These are phyloP conservation scores for Triops longicaudatus DNA, from an alignment of 1,140 invertebrate genomes.

Conservation along the genomic window DNA sequence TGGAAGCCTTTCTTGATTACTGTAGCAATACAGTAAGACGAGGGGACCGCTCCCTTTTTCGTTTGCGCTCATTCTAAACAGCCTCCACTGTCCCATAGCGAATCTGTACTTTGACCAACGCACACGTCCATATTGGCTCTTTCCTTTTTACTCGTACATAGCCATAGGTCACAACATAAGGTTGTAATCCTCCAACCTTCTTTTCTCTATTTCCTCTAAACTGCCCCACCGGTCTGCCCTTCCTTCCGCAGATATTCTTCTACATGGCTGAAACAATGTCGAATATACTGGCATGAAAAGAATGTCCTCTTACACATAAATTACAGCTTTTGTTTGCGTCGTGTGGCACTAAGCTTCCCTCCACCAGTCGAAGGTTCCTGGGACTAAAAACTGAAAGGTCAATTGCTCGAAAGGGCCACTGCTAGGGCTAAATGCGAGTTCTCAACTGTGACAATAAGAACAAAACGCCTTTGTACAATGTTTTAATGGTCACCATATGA, in stretches of 20 bases:
- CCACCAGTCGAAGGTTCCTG: not conserved
- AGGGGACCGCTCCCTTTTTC: conserved; percentile 2
- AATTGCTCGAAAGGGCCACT: not conserved
- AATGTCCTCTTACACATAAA: not conserved
- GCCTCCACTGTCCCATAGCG: not conserved
- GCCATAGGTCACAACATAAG: not conserved
- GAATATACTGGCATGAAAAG: no score
- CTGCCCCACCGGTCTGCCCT: not conserved
- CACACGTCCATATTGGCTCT: not conserved
- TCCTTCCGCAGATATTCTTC: not conserved
- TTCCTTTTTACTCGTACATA: not conserved
- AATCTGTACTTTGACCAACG: not conserved
- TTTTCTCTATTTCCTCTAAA: not conserved
- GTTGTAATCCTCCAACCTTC: not conserved
- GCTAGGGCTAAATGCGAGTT: not conserved
- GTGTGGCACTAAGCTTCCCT: not conserved
- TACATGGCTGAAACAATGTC: no score
- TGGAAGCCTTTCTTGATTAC: conserved; percentile 7
- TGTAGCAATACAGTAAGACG: not conserved
- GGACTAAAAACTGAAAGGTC: not conserved
- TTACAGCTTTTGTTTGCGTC: not conserved
- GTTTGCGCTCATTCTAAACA: not conserved
- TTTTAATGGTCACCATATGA: conserved; percentile 12
- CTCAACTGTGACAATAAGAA: no score
- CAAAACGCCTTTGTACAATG: not conserved